Base-by-base conservation (phyloP, 2,113 vertebrate genomes). In the Phocoena phocoena region DNA sequence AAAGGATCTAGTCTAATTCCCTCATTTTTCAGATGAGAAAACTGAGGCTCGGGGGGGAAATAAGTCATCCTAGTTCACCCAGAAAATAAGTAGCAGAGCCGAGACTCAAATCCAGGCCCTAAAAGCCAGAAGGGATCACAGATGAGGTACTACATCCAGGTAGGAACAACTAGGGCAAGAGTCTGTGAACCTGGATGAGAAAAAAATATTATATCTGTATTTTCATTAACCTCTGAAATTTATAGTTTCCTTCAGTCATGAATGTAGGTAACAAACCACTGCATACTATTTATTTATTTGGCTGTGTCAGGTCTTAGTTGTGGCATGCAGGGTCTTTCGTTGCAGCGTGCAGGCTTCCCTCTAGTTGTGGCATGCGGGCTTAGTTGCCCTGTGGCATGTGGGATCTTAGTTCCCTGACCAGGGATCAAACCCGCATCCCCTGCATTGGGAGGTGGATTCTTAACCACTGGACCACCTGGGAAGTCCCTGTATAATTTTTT, bases 171-270 rank as follows among this genome's bases (percentile, higher is more conserved):
- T 21, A 77, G 60, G 38, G n/a, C 31, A 82, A 74, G 20, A 25
- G 50, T 82, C 81, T 93, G 38, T 80, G 67, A 93, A 90, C 47
- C 67, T 79, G 23, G 36, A 83, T 67, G 33, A 83, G 70, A 50
- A 82, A 81, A 81, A 87, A 86, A 8, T 23, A 44, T 47, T 83
- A 13, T 21, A 12, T 53, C 26, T 76, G 31, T 87, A 28, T 76
- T 93, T 93, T 92, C 36, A 58, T 95, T 96, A 71, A 71, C 17
- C 10, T 90, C 55, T 89, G 31, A 97, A 96, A 36, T 55, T 33
- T 47, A 86, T 81, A 20, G 70, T 89, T 94, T 93, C 38, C 21
- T 90, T 77, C 21, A 50, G 33, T 93, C 76, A 41, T 53, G 8
- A 62, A 60, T 77, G 14, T 91, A 33, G 44, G 25, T 73, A 90